phyloP scores from a whole-genome alignment of 2,888 invertebrate species.

The Gandaritis pyraliata region DNA sequence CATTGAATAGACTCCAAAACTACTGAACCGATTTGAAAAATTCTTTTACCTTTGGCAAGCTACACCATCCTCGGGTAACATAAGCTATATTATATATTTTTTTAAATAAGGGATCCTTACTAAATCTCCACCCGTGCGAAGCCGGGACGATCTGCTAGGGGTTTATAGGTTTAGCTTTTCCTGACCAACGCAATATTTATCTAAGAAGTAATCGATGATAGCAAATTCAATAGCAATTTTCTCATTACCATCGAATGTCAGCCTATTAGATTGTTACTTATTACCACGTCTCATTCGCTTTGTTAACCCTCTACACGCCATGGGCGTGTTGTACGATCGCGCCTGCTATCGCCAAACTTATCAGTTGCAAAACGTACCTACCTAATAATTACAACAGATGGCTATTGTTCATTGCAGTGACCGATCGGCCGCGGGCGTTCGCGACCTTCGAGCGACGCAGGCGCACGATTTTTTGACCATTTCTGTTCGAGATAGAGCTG shows the following conservation, averaged over 20 bases:
- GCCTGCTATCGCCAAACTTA: conserved; percentile 62
- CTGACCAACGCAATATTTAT: no score
- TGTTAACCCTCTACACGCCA: conserved; percentile 28
- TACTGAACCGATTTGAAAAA: no score
- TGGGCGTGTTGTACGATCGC: conserved; percentile 54
- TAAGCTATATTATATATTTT: no score
- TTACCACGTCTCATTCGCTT: conserved; percentile 19
- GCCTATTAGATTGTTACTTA: conserved; percentile 12
- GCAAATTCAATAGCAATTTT: no score
- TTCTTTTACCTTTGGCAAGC: no score
- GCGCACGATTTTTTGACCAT: conserved; percentile 79
- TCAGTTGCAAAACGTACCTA: conserved; percentile 76
- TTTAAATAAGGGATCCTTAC: no score
- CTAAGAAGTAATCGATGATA: no score
- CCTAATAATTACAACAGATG: conserved; percentile 80
- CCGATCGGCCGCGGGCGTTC: conserved; percentile 72
- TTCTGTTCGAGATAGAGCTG: conserved; percentile 55
- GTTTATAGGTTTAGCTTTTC: no score
- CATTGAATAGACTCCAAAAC: no score
- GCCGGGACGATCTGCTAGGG: no score
- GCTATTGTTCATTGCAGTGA: conserved; percentile 78
- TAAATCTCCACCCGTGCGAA: no score
- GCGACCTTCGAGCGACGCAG: conserved; percentile 72
- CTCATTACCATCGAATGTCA: neutral
- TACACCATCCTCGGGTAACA: no score